Conservation (phyloP, 2,888 invertebrate genomes). For the Scaeva pyrastri region DNA sequence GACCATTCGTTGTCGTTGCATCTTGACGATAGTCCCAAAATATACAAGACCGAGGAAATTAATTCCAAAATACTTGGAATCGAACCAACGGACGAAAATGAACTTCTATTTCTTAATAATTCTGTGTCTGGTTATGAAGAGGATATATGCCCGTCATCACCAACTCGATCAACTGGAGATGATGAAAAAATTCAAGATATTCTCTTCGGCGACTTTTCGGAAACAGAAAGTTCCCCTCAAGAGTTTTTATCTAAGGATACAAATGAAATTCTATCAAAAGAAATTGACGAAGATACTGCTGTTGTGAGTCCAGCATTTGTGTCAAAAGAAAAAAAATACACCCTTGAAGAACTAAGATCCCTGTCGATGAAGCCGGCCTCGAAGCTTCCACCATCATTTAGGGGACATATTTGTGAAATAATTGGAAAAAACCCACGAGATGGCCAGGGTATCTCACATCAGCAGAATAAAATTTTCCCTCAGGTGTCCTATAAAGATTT, state of each 20-base stretch:
- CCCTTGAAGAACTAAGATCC: slow-evolving; percentile 78
- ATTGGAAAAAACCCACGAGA: slow-evolving; percentile 55
- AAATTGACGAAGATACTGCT: background rate
- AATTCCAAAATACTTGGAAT: slow-evolving; percentile 46
- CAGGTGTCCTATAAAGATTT: slow-evolving; percentile 80
- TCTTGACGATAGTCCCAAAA: slow-evolving; percentile 27
- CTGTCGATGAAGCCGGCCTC: slow-evolving; percentile 75
- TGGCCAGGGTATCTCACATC: background rate
- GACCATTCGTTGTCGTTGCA: slow-evolving; percentile 45
- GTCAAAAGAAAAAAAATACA: slow-evolving; percentile 74
- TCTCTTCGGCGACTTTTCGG: slow-evolving; percentile 79
- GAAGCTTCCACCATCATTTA: slow-evolving; percentile 42
- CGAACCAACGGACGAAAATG: slow-evolving; percentile 75
- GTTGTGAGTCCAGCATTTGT: background rate
- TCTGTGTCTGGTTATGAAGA: slow-evolving; percentile 81
- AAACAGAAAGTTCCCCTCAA: slow-evolving; percentile 77
- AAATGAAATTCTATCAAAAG: slow-evolving; percentile 16
- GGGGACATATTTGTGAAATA: slow-evolving; percentile 30
- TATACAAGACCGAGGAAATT: slow-evolving; percentile 58
- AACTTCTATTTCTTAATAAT: slow-evolving; percentile 80
- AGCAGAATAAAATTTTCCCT: slow-evolving; percentile 78
- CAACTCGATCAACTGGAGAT: background rate
- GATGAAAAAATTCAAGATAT: slow-evolving; percentile 74
- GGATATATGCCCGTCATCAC: slow-evolving; percentile 65
- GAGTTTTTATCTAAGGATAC: slow-evolving; percentile 49